A percentile compares a stretch with the other conserved stretches of the same genome.
Evolutionary conservation across 2,888 invertebrate genomes (phyloP).

Genomic region (Yponomeuta evonymella): DNA sequence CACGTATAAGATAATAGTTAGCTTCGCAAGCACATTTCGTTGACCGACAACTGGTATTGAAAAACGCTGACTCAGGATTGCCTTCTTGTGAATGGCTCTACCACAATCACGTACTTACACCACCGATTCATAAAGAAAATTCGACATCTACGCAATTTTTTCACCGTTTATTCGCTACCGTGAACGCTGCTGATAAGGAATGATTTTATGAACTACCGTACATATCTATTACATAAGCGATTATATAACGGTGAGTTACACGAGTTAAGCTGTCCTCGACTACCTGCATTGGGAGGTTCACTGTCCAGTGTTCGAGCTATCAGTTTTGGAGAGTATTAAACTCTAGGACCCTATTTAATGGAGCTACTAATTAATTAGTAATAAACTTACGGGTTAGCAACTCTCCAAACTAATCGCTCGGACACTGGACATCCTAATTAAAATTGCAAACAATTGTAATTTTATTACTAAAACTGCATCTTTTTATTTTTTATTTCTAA

Average conservation of each 20-base stretch:
- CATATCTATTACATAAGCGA: constrained; percentile 31
- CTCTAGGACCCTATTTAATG: no score
- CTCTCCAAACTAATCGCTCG: no score
- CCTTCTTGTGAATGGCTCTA: not conserved
- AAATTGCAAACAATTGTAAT: no score
- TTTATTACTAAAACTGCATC: no score
- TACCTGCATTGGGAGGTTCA: not conserved
- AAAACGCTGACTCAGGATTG: not conserved
- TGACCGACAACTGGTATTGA: not conserved
- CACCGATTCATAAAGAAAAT: not conserved
- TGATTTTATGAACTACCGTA: constrained; percentile 30
- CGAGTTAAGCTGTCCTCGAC: constrained; percentile 30
- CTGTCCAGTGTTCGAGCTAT: no score
- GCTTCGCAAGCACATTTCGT: no score
- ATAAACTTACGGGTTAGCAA: no score
- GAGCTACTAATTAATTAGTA: no score
- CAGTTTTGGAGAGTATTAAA: no score
- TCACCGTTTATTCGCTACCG: not conserved
- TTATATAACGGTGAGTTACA: constrained; percentile 43
- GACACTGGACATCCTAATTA: no score
- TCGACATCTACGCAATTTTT: not conserved
- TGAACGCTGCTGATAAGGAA: constrained; percentile 29
- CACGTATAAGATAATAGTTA: no score
- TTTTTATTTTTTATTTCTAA: no score
- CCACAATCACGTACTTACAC: not conserved